Percentiles rank a stretch among this genome's conserved stretches.
phyloP scores from a whole-genome alignment of 2,797 vertebrate species.

The Triplophysa yarkandensis region DNA sequence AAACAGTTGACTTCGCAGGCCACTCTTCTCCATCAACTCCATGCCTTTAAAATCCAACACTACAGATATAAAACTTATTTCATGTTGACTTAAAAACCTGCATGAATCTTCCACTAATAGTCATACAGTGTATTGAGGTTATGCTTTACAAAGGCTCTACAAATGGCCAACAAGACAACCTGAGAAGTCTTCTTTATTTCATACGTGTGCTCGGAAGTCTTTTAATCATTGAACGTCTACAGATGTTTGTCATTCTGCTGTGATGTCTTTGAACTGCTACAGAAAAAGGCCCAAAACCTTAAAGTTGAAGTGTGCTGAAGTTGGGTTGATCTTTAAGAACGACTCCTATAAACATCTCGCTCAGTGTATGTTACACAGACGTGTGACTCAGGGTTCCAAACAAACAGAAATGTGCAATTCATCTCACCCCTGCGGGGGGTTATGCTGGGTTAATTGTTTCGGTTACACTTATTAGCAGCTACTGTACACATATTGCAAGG shows the following conservation, averaged over 20 bases:
- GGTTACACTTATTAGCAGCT: slow-evolving; percentile 75
- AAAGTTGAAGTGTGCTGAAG: slow-evolving; percentile 34
- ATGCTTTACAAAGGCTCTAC: not conserved
- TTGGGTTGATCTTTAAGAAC: slow-evolving; percentile 69
- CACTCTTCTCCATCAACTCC: too few species aligned
- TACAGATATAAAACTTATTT: not conserved
- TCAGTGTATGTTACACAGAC: slow-evolving; percentile 72
- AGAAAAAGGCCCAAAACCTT: slow-evolving; percentile 21
- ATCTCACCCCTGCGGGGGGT: slow-evolving; percentile 75
- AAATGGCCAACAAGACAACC: slow-evolving; percentile 5
- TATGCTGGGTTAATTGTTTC: slow-evolving; percentile 79
- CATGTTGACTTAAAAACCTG: not conserved
- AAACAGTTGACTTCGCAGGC: too few species aligned
- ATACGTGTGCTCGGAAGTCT: slow-evolving; percentile 11
- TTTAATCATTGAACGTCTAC: not conserved
- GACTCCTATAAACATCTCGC: slow-evolving; percentile 61
- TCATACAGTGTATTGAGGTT: not conserved
- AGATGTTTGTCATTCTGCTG: slow-evolving; percentile 23
- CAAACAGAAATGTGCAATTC: slow-evolving; percentile 82
- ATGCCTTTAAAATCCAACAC: too few species aligned
- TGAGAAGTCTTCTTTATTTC: slow-evolving; percentile 16
- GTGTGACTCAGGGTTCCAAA: slow-evolving; percentile 78
- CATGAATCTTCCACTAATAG: not conserved
- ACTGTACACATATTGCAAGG: slow-evolving; percentile 66
- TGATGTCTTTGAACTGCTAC: slow-evolving; percentile 53